Conservation (phyloP, 2,113 vertebrate species). For the Actenoides hombroni region DNA sequence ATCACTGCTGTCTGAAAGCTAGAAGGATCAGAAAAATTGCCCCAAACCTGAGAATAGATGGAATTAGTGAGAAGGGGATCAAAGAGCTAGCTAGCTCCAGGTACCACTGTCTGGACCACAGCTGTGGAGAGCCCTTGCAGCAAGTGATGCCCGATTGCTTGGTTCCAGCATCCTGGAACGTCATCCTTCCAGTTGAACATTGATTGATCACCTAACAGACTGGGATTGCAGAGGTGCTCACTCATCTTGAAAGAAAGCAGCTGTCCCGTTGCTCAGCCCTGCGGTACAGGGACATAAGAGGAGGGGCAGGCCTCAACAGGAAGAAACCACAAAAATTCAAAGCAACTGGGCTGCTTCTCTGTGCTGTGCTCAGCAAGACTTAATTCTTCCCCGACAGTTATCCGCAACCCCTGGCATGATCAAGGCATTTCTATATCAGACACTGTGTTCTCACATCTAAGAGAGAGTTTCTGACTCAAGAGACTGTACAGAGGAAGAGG, state of each 20-base stretch:
- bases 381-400: neutral
- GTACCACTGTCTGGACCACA: neutral
- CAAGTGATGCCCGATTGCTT: neutral
- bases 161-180: neutral
- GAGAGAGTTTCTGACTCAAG: neutral
- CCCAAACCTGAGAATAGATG: neutral
- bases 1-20: neutral
- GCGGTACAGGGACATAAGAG: accelerated
- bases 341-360: neutral
- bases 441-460: neutral
- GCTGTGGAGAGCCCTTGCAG: neutral
- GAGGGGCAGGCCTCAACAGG: neutral
- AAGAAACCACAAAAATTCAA: neutral
- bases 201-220: neutral
- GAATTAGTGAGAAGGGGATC: neutral
- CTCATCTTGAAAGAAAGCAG: neutral
- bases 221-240: neutral
- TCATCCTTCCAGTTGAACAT: neutral
- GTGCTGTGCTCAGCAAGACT: neutral
- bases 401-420: neutral
- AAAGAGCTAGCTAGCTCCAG: neutral
- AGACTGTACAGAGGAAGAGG: neutral
- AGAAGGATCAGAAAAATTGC: neutral
- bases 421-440: neutral
- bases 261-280: neutral